phyloP scores from a whole-genome alignment of 1,140 invertebrate genomes.

The Pseudomyrmex cubaensis region DNA sequence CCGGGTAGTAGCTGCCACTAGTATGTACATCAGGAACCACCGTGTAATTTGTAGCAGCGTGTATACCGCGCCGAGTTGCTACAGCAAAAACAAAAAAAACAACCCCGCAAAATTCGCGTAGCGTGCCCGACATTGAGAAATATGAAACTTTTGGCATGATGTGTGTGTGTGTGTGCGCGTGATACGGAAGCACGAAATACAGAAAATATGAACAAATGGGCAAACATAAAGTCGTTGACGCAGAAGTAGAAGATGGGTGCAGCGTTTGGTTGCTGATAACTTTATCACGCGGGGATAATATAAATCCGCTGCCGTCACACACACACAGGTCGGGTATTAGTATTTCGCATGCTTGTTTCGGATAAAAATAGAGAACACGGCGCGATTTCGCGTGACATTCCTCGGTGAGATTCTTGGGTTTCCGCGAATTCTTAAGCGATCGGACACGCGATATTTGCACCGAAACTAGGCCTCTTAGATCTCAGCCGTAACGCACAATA shows the following conservation, averaged over 20 bases:
- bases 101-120: not conserved
- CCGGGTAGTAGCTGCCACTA: too few species aligned
- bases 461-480: constrained; percentile 42
- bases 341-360: constrained; percentile 25
- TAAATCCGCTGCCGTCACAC: not conserved
- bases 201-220: not conserved
- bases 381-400: constrained; percentile 25
- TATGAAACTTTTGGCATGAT: not conserved
- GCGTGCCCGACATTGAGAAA: not conserved
- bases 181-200: constrained; percentile 14
- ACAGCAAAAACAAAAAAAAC: not conserved
- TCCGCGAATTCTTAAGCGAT: constrained; percentile 14
- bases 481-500: constrained; percentile 26
- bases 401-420: not conserved
- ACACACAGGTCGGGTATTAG: constrained; percentile 12
- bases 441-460: constrained; percentile 3
- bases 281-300: constrained; percentile 36
- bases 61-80: not conserved
- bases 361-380: not conserved
- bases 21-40: not conserved
- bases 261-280: constrained; percentile 37
- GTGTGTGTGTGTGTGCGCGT: too few species aligned
- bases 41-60: constrained; percentile 22
- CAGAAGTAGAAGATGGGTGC: constrained; percentile 19
- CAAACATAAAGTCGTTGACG: constrained; percentile 27